Conservation (phyloP, 2,888 invertebrate genomes). For the Fragum sueziense region DNA sequence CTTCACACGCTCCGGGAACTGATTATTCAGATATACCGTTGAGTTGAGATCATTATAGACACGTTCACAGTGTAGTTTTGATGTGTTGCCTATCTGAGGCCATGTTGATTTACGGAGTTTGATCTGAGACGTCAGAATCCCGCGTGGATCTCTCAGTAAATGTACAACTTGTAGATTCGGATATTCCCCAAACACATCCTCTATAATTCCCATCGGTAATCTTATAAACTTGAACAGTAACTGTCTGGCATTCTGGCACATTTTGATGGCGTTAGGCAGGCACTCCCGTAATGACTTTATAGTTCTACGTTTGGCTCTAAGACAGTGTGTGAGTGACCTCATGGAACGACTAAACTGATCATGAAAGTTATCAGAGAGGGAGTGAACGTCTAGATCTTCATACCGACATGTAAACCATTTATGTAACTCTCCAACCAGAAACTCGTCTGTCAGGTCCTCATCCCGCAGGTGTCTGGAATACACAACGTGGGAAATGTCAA, state of each 20-base stretch:
- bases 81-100: conserved; percentile 28
- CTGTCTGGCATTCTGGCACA: conserved; percentile 42
- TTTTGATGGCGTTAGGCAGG: conserved; percentile 43
- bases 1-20: conserved; percentile 29
- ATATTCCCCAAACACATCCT: conserved; percentile 33
- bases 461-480: conserved; percentile 34
- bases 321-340: conserved; percentile 35
- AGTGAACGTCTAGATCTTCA: conserved; percentile 45
- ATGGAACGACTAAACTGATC: conserved; percentile 40
- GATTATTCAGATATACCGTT: conserved; percentile 29
- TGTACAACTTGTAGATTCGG: conserved; percentile 54
- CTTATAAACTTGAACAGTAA: conserved; percentile 55
- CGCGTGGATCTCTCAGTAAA: conserved; percentile 54
- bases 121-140: conserved; percentile 44
- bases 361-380: conserved; percentile 48
- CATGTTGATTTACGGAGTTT: conserved; percentile 32
- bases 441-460: conserved; percentile 44
- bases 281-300: conserved; percentile 38
- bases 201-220: conserved; percentile 42
- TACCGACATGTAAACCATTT: conserved; percentile 58
- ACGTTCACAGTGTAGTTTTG: conserved; percentile 31
- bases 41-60: conserved; percentile 39
- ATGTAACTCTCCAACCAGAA: conserved; percentile 35
- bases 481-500: no score
- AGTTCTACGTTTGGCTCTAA: conserved; percentile 33